Base-by-base conservation (phyloP, 1,140 invertebrate species). In the Zaprionus ghesquierei region DNA sequence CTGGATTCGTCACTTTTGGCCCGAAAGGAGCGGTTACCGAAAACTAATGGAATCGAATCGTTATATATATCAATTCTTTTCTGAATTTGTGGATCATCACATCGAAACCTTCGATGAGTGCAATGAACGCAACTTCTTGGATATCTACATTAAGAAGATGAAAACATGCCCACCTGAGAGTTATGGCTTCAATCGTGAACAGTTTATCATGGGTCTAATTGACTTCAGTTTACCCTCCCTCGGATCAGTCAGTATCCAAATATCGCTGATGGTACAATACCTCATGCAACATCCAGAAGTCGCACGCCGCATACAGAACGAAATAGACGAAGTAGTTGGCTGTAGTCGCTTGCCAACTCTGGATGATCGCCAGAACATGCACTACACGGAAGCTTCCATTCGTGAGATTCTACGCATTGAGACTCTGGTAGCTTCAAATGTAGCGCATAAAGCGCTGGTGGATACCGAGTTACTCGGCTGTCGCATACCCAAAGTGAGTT, bases 241-340 rank as follows among this genome's bases (percentile, higher is more conserved):
- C 2, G 92, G 93, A 0, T 93, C 93, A 0, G 63, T 93, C 1
- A 90, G 93, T 15, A 70, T 78, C 2, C 77, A 90, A n/a, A 29
- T 94, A 0, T 79, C 93, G 0, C 93, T 96, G 76, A 76, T 94
- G 1, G 75, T 96, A 0, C 94, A 96, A 23, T 93, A 94, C 33
- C 77, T 96, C 10, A 82, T 96, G 44, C 89, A 94, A 3, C 90
- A 96, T 80, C 95, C 95, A 0, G 93, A 95, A 38, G 92, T 96
- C 0, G 94, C 95, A 78, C 92, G 92, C 1, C 94, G 94, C 59
- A 92, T 96, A 1, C 95, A 95, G 65, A 81, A 93, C 5, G 96
- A 97, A 80, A 94, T 97, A 27, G 94, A 96, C 60, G 69, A 92
- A n/a, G 94, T 96, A 0, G 93, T 97, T 8, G 96, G 95, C 2